Conservation (phyloP, 2,797 vertebrate species). For the Morelia viridis region DNA sequence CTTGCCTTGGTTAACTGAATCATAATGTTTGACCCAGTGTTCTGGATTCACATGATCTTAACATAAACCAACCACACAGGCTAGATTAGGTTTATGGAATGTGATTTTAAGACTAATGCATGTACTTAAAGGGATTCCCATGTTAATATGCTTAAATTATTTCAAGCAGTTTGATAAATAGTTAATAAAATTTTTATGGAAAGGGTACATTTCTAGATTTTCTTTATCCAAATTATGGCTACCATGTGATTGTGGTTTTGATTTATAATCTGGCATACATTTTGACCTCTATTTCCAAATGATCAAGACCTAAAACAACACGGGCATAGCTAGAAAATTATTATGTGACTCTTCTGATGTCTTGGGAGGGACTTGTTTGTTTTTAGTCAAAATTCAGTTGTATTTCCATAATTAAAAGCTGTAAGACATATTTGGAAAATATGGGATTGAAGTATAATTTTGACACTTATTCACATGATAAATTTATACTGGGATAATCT, state of each 20-base stretch:
- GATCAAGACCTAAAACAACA: background rate
- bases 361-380: background rate
- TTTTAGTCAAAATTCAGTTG: background rate
- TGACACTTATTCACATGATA: background rate
- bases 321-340: background rate
- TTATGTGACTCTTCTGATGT: background rate
- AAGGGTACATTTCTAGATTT: background rate
- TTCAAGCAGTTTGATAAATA: background rate
- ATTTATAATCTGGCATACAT: background rate
- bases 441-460: background rate
- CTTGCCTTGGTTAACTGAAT: background rate
- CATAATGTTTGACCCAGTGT: background rate
- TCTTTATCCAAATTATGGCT: background rate
- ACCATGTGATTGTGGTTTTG: background rate
- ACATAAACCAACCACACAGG: background rate
- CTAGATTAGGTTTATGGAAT: background rate
- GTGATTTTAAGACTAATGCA: background rate
- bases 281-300: background rate
- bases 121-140: background rate
- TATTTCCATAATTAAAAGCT: background rate
- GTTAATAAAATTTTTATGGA: background rate
- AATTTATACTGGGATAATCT: background rate
- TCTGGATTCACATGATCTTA: background rate
- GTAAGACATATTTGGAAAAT: background rate
- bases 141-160: background rate